Conservation (phyloP, 2,113 vertebrate genomes). For the Syngnathus floridae region DNA sequence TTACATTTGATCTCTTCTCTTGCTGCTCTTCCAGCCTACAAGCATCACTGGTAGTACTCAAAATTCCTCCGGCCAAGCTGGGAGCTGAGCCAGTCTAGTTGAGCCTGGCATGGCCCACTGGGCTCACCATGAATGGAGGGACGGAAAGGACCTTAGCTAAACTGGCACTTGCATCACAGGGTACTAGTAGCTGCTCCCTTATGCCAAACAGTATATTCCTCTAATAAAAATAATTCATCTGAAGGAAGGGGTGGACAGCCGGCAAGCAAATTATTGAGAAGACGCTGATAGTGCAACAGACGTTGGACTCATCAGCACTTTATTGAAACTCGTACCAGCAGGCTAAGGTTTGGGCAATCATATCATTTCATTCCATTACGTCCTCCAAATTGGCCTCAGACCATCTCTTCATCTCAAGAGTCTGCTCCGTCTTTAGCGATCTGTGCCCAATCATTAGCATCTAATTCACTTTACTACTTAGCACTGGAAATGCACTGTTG, state of each 20-base stretch:
- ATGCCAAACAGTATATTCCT: conserved; percentile 52
- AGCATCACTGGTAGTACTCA: conserved; percentile 38
- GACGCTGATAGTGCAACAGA: conserved; percentile 29
- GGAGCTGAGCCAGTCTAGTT: conserved; percentile 50
- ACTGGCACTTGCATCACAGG: conserved; percentile 53
- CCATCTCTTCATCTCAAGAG: conserved; percentile 11
- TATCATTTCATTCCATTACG: conserved; percentile 25
- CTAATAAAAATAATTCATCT: conserved; percentile 60
- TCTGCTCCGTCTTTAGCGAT: conserved; percentile 15
- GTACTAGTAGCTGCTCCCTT: conserved; percentile 35
- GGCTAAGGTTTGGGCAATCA: conserved; percentile 15
- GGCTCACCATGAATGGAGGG: conserved; percentile 46
- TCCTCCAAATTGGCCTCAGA: conserved; percentile 21
- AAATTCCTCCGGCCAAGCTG: conserved; percentile 53
- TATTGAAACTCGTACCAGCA: conserved; percentile 17
- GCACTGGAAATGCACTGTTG: neutral
- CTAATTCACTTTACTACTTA: neutral
- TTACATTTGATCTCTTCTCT: conserved; percentile 17
- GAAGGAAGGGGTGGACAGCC: conserved; percentile 20
- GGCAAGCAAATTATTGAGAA: conserved; percentile 22
- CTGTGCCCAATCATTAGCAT: neutral
- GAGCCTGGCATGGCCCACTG: conserved; percentile 37
- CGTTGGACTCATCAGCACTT: conserved; percentile 18
- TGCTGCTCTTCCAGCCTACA: conserved; percentile 22
- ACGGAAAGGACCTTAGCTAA: conserved; percentile 52